Evolutionary conservation across 2,888 invertebrate genomes (phyloP).

Genomic region (Oxycera nigricornis): DNA sequence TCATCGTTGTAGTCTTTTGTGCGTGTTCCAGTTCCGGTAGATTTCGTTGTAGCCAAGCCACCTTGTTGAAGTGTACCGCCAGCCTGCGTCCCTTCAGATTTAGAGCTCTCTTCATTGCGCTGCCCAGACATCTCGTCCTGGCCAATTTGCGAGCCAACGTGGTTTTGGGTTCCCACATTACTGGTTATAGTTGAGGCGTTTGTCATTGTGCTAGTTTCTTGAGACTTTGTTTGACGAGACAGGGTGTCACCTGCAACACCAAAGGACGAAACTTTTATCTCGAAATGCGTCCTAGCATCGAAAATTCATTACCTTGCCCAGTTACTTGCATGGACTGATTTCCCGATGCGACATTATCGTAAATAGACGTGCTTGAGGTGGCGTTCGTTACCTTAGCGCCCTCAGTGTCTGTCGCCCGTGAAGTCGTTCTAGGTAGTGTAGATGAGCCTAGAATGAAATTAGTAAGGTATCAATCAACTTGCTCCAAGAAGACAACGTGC

Average conservation of each 20-base stretch:
- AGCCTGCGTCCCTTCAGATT: slow-evolving; percentile 84
- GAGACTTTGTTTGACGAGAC: slow-evolving; percentile 73
- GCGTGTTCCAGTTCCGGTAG: slow-evolving; percentile 67
- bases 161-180: slow-evolving; percentile 71
- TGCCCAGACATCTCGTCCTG: slow-evolving; percentile 63
- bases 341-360: slow-evolving; percentile 76
- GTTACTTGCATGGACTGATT: slow-evolving; percentile 50
- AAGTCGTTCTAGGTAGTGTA: slow-evolving; percentile 80
- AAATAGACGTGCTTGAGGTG: slow-evolving; percentile 87
- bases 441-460: slow-evolving; percentile 73
- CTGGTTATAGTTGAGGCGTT: slow-evolving; percentile 71
- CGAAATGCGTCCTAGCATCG: neutral
- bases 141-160: slow-evolving; percentile 68
- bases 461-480: neutral
- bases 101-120: slow-evolving; percentile 69
- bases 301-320: slow-evolving; percentile 7
- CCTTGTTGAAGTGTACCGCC: slow-evolving; percentile 72
- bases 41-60: slow-evolving; percentile 68
- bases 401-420: slow-evolving; percentile 74
- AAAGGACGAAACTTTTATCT: neutral
- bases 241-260: slow-evolving; percentile 61
- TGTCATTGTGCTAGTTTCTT: slow-evolving; percentile 74
- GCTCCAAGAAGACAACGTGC: neutral
- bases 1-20: slow-evolving; percentile 73
- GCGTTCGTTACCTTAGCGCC: slow-evolving; percentile 79